Percentiles rank a stretch among this genome's conserved stretches.
Conservation (phyloP, 1,140 invertebrate genomes). For the Drosophila serrata region DNA sequence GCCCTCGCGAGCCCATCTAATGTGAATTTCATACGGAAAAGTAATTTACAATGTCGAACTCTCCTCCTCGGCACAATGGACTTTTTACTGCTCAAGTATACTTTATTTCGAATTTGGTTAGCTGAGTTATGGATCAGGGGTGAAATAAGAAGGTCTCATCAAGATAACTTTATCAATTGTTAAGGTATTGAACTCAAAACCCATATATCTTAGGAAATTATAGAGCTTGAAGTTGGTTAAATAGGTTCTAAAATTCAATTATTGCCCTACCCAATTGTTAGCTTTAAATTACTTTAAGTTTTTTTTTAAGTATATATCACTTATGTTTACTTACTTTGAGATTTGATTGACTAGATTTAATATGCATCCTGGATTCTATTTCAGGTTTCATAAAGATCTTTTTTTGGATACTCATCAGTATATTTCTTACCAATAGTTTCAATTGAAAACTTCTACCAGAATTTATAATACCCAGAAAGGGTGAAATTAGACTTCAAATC, state of each 20-base stretch:
- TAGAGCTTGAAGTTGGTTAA: not conserved
- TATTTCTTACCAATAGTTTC: no score
- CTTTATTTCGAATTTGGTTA: conserved; percentile 24
- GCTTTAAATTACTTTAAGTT: not conserved
- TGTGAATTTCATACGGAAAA: conserved; percentile 55
- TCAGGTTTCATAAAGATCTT: no score
- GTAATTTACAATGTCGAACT: conserved; percentile 30
- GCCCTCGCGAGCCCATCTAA: conserved; percentile 43
- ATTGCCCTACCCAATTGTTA: not conserved
- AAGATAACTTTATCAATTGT: conserved; percentile 13
- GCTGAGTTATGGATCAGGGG: conserved; percentile 7
- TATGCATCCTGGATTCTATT: no score
- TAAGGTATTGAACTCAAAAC: not conserved
- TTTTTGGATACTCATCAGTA: no score
- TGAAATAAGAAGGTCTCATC: not conserved
- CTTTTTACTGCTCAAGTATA: conserved; percentile 27
- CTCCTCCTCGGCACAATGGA: conserved; percentile 7
- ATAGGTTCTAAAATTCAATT: not conserved
- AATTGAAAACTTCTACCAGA: no score
- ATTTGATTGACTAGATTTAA: not conserved
- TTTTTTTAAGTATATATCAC: no score
- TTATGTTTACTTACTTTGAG: not conserved
- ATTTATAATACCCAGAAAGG: no score
- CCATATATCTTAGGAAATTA: no score
- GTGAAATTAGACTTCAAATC: no score